These are phyloP conservation scores for Bubo scandiacus DNA, from an alignment of 2,113 vertebrate genomes.

Conservation along the genomic window DNA sequence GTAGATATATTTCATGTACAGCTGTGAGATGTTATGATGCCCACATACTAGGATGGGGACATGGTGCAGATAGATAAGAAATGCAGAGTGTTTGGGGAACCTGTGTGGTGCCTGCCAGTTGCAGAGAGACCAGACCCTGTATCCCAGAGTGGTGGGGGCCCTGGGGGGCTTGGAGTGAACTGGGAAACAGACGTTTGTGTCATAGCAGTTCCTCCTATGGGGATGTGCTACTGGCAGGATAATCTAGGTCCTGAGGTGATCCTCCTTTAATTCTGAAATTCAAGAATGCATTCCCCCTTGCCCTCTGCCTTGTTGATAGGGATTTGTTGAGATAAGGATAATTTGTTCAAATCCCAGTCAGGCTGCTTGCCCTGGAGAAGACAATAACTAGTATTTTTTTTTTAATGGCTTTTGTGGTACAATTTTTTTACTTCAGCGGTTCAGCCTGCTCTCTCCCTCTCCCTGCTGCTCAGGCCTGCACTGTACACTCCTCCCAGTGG, in stretches of 20 bases:
- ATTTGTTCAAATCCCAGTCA: neutral
- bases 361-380: neutral
- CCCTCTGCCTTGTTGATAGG: neutral
- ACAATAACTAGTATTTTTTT: neutral
- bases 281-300: neutral
- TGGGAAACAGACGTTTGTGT: neutral
- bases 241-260: neutral
- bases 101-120: neutral
- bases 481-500: neutral
- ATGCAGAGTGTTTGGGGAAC: neutral
- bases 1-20: neutral
- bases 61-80: neutral
- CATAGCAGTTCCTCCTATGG: accelerated
- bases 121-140: neutral
- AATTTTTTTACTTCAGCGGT: neutral
- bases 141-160: accelerated
- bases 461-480: neutral
- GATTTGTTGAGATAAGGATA: neutral
- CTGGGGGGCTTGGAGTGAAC: accelerated
- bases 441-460: neutral
- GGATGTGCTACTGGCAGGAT: neutral
- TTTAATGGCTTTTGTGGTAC: neutral
- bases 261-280: neutral
- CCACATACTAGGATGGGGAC: neutral
- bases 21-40: neutral